Conservation (phyloP, 1,140 invertebrate species). For the Colletes gigas region DNA sequence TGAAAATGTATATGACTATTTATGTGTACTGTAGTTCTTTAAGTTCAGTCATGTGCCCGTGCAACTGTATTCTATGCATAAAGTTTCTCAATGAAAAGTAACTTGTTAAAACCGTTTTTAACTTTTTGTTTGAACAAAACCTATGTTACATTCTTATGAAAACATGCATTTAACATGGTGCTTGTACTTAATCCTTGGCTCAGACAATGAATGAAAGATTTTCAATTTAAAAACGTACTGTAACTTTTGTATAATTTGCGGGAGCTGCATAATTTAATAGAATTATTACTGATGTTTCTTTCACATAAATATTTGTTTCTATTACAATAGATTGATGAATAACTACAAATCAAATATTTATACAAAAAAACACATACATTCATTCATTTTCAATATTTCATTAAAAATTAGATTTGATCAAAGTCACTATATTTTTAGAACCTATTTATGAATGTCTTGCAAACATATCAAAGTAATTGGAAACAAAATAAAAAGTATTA, state of each 20-base stretch:
- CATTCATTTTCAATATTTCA: background rate
- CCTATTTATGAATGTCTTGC: conserved; percentile 48
- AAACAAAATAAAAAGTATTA: conserved; percentile 52
- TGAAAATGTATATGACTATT: conserved; percentile 56
- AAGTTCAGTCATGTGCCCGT: conserved; percentile 65
- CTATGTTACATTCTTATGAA: conserved; percentile 15
- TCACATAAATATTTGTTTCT: background rate
- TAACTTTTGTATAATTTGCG: background rate
- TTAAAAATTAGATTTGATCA: background rate
- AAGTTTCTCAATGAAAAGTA: conserved; percentile 43
- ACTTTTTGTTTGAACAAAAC: conserved; percentile 47
- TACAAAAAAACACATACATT: background rate
- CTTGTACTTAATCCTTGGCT: conserved; percentile 21
- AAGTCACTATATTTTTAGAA: conserved; percentile 42
- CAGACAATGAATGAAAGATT: conserved; percentile 9
- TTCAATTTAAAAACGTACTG: background rate
- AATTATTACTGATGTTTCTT: background rate
- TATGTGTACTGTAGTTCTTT: conserved; percentile 53
- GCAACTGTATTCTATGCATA: conserved; percentile 49
- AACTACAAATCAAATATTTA: background rate
- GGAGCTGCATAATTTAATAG: background rate
- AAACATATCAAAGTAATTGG: conserved; percentile 32
- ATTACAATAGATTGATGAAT: background rate
- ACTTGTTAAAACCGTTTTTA: conserved; percentile 51
- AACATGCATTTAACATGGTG: conserved; percentile 11